A percentile compares a stretch with the other conserved stretches of the same genome.
These are phyloP conservation scores for Orchesellides sinensis DNA, from an alignment of 2,888 invertebrate species.

Conservation along the genomic window DNA sequence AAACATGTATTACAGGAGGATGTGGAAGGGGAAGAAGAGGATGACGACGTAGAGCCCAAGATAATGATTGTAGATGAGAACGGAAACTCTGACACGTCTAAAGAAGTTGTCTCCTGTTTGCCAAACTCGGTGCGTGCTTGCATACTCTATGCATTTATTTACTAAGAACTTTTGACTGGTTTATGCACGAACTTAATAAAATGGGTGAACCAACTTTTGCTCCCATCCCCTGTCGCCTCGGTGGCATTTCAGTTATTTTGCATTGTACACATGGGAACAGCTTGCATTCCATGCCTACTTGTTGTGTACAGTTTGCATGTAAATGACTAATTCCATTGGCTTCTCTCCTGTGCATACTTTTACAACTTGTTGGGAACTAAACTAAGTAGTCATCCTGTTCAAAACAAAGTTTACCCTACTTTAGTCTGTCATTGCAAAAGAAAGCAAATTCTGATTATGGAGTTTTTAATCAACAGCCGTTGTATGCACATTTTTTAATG, in stretches of 20 bases:
- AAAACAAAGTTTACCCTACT: conserved; percentile 27
- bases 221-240: background rate
- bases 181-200: background rate
- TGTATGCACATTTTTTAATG: background rate
- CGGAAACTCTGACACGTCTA: conserved; percentile 24
- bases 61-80: conserved; percentile 31
- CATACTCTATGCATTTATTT: background rate
- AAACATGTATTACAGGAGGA: too few species aligned
- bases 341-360: background rate
- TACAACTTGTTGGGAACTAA: too few species aligned
- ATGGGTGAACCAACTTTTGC: background rate
- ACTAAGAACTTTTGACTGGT: background rate
- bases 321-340: background rate
- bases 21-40: conserved; percentile 35
- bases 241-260: background rate
- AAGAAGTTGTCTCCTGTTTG: conserved; percentile 39
- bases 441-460: too few species aligned
- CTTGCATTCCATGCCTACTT: background rate
- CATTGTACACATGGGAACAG: background rate
- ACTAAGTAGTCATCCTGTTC: too few species aligned
- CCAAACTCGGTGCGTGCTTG: conserved; percentile 37
- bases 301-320: background rate
- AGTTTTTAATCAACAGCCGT: background rate
- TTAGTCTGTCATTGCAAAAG: background rate
- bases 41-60: conserved; percentile 46